phyloP scores from a whole-genome alignment of 2,797 vertebrate genomes.

The Passerculus sandwichensis region DNA sequence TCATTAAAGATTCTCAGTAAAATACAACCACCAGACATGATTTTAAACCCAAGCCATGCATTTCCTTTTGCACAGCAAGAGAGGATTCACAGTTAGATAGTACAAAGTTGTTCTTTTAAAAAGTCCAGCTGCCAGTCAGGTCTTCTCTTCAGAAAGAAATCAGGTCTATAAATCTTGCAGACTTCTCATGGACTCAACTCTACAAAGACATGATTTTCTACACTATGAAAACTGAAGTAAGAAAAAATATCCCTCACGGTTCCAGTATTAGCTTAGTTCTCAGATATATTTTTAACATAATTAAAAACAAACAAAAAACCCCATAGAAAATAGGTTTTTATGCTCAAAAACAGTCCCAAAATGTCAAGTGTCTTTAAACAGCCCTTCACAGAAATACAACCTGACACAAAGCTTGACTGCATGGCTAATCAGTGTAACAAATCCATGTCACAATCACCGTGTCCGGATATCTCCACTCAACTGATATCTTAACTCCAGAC shows the following conservation, averaged over 20 bases:
- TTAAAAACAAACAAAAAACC: not conserved
- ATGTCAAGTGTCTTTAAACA: not conserved
- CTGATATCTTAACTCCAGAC: not conserved
- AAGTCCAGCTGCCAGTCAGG: not conserved
- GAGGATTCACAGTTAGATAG: not conserved
- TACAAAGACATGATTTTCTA: not conserved
- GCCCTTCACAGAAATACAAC: not conserved
- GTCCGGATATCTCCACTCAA: not conserved
- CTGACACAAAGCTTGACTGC: not conserved
- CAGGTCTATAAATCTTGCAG: not conserved
- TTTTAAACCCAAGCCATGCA: not conserved
- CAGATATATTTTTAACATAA: not conserved
- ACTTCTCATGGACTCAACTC: not conserved
- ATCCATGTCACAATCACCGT: not conserved
- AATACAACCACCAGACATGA: not conserved
- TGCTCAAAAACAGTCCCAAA: not conserved
- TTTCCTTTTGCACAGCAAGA: not conserved
- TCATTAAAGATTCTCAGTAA: not conserved
- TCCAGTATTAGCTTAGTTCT: not conserved
- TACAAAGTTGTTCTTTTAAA: not conserved
- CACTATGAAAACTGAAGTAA: not conserved
- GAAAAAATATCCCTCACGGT: not conserved
- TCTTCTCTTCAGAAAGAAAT: not conserved
- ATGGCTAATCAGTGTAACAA: not conserved
- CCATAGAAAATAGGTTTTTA: not conserved